These are phyloP conservation scores for Chrysina gloriosa DNA, from an alignment of 2,888 invertebrate genomes.

Conservation along the genomic window DNA sequence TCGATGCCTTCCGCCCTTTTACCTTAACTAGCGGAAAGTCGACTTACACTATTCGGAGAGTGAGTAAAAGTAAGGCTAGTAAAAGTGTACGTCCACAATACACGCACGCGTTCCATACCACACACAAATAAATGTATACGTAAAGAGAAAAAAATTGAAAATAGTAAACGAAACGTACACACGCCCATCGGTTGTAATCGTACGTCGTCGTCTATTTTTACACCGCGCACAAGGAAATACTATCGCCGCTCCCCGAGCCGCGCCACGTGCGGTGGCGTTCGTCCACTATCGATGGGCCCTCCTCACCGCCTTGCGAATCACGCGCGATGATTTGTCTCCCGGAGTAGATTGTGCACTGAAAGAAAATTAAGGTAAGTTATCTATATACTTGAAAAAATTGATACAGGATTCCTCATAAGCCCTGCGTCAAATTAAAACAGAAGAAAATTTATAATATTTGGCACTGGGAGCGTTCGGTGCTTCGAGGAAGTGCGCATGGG, in stretches of 20 bases:
- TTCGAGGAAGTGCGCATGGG: too few species aligned
- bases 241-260: not conserved
- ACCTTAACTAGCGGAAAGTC: too few species aligned
- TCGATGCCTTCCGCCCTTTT: too few species aligned
- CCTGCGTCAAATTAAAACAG: too few species aligned
- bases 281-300: constrained; percentile 62
- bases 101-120: too few species aligned
- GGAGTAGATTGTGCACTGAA: constrained; percentile 54
- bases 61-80: not conserved
- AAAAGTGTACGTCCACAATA: not conserved
- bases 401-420: too few species aligned
- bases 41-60: too few species aligned
- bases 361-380: too few species aligned
- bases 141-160: not conserved
- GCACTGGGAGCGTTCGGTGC: too few species aligned
- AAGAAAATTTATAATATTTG: too few species aligned
- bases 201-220: not conserved
- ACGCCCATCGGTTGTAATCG: not conserved
- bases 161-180: not conserved
- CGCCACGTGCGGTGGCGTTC: not conserved
- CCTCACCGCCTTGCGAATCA: constrained; percentile 66
- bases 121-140: too few species aligned
- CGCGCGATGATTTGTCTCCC: constrained; percentile 54
- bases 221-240: constrained; percentile 18
- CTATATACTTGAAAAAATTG: too few species aligned